A percentile compares a stretch with the other conserved stretches of the same genome.
Evolutionary conservation across 92 coral and sea anemone species (phyloP).

Genomic region (Zoanthus solanderi): DNA sequence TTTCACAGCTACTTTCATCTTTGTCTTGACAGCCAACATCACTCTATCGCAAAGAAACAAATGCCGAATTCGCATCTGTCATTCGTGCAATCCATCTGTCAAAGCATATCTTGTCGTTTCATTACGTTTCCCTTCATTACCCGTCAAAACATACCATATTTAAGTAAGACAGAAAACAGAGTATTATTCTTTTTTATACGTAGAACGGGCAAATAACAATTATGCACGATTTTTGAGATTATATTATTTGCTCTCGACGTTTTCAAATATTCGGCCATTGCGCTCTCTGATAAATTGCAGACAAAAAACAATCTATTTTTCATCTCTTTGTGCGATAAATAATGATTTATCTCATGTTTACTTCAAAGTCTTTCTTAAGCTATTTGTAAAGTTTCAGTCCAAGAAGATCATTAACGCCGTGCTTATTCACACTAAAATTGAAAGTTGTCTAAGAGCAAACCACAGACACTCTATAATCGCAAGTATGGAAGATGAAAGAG

Average conservation of each 20-base stretch:
- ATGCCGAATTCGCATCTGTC: conserved; percentile 74
- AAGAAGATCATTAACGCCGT: conserved; percentile 90
- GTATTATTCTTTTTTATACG: neutral
- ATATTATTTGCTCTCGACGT: conserved; percentile 33
- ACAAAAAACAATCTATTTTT: conserved; percentile 14
- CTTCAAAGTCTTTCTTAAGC: conserved; percentile 48
- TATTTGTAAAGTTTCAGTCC: conserved; percentile 65
- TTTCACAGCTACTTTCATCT: conserved; percentile 86
- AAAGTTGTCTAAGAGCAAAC: conserved; percentile 68
- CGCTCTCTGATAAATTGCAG: conserved; percentile 40
- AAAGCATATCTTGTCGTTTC: conserved; percentile 70
- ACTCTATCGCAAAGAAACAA: conserved; percentile 80
- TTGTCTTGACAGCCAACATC: conserved; percentile 85
- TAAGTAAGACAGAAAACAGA: conserved; percentile 26
- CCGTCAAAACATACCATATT: conserved; percentile 62
- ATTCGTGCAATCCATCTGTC: conserved; percentile 73
- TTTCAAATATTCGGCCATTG: conserved; percentile 26
- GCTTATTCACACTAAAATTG: conserved; percentile 72
- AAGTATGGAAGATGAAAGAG: conserved; percentile 71
- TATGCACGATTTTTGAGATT: conserved; percentile 9
- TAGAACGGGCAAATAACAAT: neutral
- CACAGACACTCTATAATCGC: conserved; percentile 77
- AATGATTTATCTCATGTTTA: conserved; percentile 66
- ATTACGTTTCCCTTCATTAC: conserved; percentile 78
- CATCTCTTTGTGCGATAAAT: conserved; percentile 53